phyloP scores from a whole-genome alignment of 2,113 vertebrate genomes.

The Microcebus jonahi region DNA sequence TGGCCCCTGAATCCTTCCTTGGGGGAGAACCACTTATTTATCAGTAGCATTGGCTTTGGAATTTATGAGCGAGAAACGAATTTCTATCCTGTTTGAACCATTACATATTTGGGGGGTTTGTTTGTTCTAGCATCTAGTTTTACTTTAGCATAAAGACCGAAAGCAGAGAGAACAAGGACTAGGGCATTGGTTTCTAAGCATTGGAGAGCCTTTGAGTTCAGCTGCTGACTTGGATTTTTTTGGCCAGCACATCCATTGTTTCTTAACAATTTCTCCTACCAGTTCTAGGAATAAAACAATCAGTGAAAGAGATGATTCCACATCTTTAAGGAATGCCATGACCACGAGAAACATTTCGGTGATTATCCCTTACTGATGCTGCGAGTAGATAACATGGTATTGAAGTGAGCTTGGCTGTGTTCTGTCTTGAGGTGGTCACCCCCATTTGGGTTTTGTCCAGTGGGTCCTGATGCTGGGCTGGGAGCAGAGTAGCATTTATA shows the following conservation, averaged over 20 bases:
- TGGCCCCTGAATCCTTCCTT: fast-evolving
- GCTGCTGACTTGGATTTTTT: not conserved
- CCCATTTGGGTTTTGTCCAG: not conserved
- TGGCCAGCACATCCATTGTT: not conserved
- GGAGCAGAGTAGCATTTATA: not conserved
- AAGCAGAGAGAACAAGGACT: not conserved
- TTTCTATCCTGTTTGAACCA: too few relatives aligned
- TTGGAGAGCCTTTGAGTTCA: fast-evolving
- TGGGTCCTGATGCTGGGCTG: fast-evolving
- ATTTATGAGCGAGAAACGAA: not conserved
- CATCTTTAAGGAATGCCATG: fast-evolving
- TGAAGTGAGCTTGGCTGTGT: too few relatives aligned
- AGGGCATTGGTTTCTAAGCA: not conserved
- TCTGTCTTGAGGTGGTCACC: not conserved
- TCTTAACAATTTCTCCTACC: too few relatives aligned
- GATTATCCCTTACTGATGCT: fast-evolving
- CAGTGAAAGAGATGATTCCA: fast-evolving
- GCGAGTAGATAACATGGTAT: fast-evolving
- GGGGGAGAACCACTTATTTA: too few relatives aligned
- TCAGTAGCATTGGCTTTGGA: not conserved
- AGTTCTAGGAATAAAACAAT: not conserved
- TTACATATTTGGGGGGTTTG: too few relatives aligned
- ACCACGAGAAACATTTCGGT: fast-evolving
- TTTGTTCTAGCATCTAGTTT: not conserved
- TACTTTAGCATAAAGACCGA: too few relatives aligned